Conservation (phyloP, 2,888 invertebrate species). For the Cantharis lateralis region DNA sequence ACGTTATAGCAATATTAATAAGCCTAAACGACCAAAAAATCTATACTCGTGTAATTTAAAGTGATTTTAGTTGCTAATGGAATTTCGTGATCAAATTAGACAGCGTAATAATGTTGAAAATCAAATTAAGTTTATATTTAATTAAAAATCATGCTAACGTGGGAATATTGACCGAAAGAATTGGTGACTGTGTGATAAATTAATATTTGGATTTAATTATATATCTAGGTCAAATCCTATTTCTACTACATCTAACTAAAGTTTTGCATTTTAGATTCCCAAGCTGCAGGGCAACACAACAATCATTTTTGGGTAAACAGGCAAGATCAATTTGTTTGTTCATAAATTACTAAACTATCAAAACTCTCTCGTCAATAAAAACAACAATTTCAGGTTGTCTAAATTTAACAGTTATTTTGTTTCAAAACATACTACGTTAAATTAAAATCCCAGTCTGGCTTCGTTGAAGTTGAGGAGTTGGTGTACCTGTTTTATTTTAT, state of each 20-base stretch:
- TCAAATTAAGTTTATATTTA: background rate
- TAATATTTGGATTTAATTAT: background rate
- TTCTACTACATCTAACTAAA: background rate
- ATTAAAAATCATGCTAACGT: background rate
- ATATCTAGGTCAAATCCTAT: background rate
- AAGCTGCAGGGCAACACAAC: too few species aligned
- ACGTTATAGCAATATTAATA: background rate
- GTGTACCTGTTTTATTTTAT: too few species aligned
- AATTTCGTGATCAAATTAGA: conserved; percentile 6
- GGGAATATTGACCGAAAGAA: background rate
- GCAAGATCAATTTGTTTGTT: too few species aligned
- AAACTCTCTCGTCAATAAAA: too few species aligned
- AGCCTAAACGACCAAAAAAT: background rate
- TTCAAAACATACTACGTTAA: too few species aligned
- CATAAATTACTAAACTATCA: too few species aligned
- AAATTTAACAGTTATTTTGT: too few species aligned
- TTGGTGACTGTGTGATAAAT: background rate
- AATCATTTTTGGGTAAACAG: too few species aligned
- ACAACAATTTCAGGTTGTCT: too few species aligned
- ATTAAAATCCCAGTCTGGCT: too few species aligned
- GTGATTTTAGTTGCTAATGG: conserved; percentile 3
- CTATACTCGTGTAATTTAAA: background rate
- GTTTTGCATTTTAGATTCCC: background rate
- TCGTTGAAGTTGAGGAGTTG: too few species aligned
- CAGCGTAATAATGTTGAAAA: conserved; percentile 1